phyloP scores from a whole-genome alignment of 2,113 vertebrate species.

The Ceyx melanurus region DNA sequence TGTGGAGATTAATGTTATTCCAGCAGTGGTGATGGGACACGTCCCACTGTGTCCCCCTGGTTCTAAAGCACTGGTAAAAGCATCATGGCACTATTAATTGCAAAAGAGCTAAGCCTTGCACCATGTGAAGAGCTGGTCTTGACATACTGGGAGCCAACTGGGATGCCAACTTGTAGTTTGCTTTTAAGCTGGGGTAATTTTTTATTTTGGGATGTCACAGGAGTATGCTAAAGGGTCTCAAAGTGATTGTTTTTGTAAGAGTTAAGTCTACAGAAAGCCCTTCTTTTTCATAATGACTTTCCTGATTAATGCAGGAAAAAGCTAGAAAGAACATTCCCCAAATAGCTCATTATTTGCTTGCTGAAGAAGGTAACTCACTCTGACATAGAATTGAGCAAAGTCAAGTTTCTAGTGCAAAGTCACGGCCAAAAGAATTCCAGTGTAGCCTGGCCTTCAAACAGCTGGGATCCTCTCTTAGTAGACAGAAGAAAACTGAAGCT shows the following conservation, averaged over 20 bases:
- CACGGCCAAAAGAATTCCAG: not conserved
- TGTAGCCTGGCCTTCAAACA: not conserved
- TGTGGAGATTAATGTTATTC: not conserved
- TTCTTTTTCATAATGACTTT: not conserved
- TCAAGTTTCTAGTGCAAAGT: not conserved
- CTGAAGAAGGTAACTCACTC: not conserved
- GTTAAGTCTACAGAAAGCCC: not conserved
- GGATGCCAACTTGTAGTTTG: not conserved
- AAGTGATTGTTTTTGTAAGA: not conserved
- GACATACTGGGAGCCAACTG: not conserved
- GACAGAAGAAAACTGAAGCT: not conserved
- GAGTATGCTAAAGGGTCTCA: not conserved
- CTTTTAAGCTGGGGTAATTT: constrained; percentile 1
- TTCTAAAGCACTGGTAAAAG: not conserved
- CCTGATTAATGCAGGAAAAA: constrained; percentile 22
- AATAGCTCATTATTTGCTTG: not conserved
- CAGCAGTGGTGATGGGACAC: not conserved
- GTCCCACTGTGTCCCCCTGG: fast-evolving
- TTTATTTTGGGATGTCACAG: constrained; percentile 11
- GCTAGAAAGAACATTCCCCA: constrained; percentile 15
- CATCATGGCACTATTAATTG: not conserved
- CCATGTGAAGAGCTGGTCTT: not conserved
- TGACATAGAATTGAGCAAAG: not conserved
- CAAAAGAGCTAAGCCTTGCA: not conserved
- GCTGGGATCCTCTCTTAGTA: not conserved